Conservation (phyloP, 2,888 invertebrate species). For the Linnaemya tessellans region DNA sequence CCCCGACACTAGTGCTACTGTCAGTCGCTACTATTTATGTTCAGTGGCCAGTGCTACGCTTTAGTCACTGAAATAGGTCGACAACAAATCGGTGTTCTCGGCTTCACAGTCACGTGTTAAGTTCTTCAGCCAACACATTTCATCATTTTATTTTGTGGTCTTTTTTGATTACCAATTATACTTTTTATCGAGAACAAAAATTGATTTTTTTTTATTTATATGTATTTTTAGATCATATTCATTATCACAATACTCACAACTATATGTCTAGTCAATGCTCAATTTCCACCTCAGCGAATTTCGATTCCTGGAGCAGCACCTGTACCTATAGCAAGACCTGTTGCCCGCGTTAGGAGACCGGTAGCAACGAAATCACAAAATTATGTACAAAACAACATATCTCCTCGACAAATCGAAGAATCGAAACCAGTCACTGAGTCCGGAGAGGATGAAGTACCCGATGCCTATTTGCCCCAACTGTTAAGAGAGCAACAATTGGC, state of each 20-base stretch:
- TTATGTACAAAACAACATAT: conserved; percentile 84
- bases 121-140: not conserved
- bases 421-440: conserved; percentile 88
- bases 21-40: no score
- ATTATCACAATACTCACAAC: conserved; percentile 52
- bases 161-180: no score
- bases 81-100: no score
- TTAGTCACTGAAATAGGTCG: no score
- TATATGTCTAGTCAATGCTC: conserved; percentile 80
- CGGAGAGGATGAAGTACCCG: conserved; percentile 86
- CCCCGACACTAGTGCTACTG: no score
- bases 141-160: not conserved
- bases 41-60: no score
- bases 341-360: conserved; percentile 82
- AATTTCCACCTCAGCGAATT: conserved; percentile 86
- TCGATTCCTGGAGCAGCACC: conserved; percentile 87
- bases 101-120: no score
- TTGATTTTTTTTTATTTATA: not conserved
- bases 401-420: conserved; percentile 80
- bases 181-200: conserved; percentile 41
- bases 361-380: conserved; percentile 84
- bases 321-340: conserved; percentile 79
- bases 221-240: conserved; percentile 69
- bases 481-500: conserved; percentile 81
- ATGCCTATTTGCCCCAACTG: conserved; percentile 84